Evolutionary conservation across 2,888 invertebrate species (phyloP).

Genomic region (Pedicia rivosa): DNA sequence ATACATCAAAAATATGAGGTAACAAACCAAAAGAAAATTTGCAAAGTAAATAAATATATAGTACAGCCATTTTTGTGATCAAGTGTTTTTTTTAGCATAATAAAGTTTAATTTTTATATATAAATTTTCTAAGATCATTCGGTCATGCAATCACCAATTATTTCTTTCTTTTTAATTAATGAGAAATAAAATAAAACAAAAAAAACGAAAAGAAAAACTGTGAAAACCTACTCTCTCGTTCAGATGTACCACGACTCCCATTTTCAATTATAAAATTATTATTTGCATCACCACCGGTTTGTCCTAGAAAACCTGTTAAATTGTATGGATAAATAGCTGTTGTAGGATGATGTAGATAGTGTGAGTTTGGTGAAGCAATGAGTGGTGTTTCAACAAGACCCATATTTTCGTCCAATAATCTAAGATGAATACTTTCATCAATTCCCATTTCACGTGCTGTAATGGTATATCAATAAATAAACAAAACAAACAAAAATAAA

Average conservation of each 20-base stretch:
- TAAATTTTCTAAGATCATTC: too few relatives aligned
- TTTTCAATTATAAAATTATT: slow-evolving; percentile 1
- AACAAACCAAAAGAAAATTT: too few relatives aligned
- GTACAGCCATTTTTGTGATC: too few relatives aligned
- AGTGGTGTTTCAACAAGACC: slow-evolving; percentile 31
- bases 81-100: too few relatives aligned
- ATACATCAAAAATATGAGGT: too few relatives aligned
- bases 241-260: not conserved
- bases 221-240: slow-evolving; percentile 3
- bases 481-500: not conserved
- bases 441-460: slow-evolving; percentile 33
- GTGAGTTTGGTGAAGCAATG: slow-evolving; percentile 24
- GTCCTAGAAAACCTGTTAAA: slow-evolving; percentile 30
- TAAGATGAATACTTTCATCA: slow-evolving; percentile 32
- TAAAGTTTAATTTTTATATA: too few relatives aligned
- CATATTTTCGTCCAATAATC: slow-evolving; percentile 31
- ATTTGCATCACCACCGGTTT: slow-evolving; percentile 10
- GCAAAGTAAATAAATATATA: too few relatives aligned
- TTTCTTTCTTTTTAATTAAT: too few relatives aligned
- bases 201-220: too few relatives aligned
- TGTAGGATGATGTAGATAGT: slow-evolving; percentile 24
- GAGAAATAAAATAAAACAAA: too few relatives aligned
- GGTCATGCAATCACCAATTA: too few relatives aligned
- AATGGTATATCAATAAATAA: slow-evolving; percentile 12
- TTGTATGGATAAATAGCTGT: slow-evolving; percentile 30